These are phyloP conservation scores for Campylomormyrus tamandua DNA, from an alignment of 2,113 vertebrate genomes.

Conservation along the genomic window DNA sequence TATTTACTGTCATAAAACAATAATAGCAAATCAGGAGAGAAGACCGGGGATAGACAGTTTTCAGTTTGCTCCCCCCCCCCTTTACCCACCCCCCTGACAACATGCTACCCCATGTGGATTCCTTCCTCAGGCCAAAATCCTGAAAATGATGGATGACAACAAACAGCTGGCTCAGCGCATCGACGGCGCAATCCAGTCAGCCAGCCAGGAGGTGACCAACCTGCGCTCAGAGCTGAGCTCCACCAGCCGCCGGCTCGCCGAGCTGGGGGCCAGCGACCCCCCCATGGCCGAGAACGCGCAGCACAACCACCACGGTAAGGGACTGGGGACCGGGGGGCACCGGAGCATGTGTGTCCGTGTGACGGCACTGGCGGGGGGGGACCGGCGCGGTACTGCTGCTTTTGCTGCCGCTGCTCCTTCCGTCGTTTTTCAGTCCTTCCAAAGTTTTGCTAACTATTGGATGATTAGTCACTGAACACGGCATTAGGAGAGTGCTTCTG, in stretches of 20 bases:
- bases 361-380: slow-evolving; percentile 1
- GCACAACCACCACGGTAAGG: slow-evolving; percentile 59
- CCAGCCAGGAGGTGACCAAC: slow-evolving; percentile 85
- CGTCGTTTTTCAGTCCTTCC: not conserved
- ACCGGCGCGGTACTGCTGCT: not conserved
- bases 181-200: slow-evolving; percentile 85
- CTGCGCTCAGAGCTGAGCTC: slow-evolving; percentile 82
- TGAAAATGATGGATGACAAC: slow-evolving; percentile 92
- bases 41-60: slow-evolving; percentile 33
- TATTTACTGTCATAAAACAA: not conserved
- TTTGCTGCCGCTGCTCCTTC: not conserved
- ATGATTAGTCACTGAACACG: not conserved
- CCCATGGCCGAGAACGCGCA: slow-evolving; percentile 70
- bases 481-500: not conserved
- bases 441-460: slow-evolving; percentile 4
- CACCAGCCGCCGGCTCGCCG: slow-evolving; percentile 80
- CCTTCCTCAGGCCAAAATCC: slow-evolving; percentile 81
- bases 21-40: slow-evolving; percentile 8
- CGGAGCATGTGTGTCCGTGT: slow-evolving; percentile 7
- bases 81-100: slow-evolving; percentile 52
- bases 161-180: slow-evolving; percentile 82
- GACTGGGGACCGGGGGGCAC: not conserved
- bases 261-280: slow-evolving; percentile 68
- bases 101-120: slow-evolving; percentile 80
- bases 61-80: slow-evolving; percentile 36